Base-by-base conservation (phyloP, 2,888 invertebrate species). In the Xanthia icteritia region DNA sequence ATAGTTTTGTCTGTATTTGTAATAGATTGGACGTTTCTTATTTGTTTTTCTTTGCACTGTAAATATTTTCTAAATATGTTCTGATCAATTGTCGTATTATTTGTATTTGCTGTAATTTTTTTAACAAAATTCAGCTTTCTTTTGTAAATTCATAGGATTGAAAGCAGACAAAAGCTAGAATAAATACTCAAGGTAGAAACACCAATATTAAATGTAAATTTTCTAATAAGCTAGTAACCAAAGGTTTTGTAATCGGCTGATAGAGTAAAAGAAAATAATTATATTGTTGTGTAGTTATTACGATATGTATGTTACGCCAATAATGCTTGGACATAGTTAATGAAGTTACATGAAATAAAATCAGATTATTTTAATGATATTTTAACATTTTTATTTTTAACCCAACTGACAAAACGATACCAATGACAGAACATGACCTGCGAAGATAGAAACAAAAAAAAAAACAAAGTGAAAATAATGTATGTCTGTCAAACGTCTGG, bases 241-340 rank as follows among this genome's bases (percentile, higher is more conserved):
- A 96, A 96, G 96, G 94, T 95, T 92, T 95, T 95, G 90, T 95
- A 95, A 95, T 94, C 92, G 95, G 95, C 94, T 93, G 93, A 94
- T 94, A 93, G 92, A 91, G 83, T 91, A 87, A 88, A 89, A 85
- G 80, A 82, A 86, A 80, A 85, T 83, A 84, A 89, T 86, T 91
- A 90, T 89, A 91, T 93, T 94, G 94, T 95, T 94, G 94, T 94
- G 90, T 94, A 94, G 94, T 92, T 92, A 91, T 91, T 91, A 90
- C 88, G 86, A 87, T 90, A 91, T 91, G 88, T 92, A 94, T 93
- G 91, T 92, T 93, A 94, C 91, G 92, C 93, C 91, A 93, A 93
- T 93, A 94, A 92, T 92, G 94, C 94, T 95, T 96, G 93, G 90
- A 90, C 90, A 93, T 95, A 94, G 92, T 92, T 89, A 92, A 91